phyloP scores from a whole-genome alignment of 2,797 vertebrate species.

The Stomatorhinus walkeri region DNA sequence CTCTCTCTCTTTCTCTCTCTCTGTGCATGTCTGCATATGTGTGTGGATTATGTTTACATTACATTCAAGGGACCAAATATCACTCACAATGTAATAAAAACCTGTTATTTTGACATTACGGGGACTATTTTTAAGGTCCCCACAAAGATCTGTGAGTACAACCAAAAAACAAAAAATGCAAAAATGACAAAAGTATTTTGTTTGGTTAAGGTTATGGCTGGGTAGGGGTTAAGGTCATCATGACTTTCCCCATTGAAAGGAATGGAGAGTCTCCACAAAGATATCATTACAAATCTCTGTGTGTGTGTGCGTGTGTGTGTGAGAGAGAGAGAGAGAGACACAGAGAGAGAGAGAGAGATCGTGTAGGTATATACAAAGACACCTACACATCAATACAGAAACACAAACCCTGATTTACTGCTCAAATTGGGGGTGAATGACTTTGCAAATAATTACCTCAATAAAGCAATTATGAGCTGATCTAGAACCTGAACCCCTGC shows the following conservation, averaged over 20 bases:
- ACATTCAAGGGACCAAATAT: not conserved
- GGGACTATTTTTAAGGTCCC: not conserved
- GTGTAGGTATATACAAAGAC: not conserved
- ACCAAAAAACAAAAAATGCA: not conserved
- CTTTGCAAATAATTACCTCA: constrained; percentile 14
- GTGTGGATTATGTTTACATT: not conserved
- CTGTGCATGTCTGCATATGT: not conserved
- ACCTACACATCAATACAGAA: not conserved
- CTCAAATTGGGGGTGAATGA: not conserved
- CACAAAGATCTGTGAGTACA: not conserved
- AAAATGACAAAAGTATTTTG: not conserved
- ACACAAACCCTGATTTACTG: not conserved
- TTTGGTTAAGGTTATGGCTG: not conserved
- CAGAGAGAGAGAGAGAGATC: not conserved
- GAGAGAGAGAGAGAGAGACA: not conserved
- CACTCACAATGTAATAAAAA: not conserved
- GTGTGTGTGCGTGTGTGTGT: not conserved
- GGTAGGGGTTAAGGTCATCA: not conserved
- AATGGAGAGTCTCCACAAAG: not conserved
- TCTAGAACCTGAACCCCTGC: not conserved
- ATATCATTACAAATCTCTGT: not conserved
- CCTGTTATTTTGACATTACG: not conserved
- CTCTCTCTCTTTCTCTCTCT: not conserved
- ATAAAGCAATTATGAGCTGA: constrained; percentile 8
- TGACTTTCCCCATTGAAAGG: not conserved